Conservation (phyloP, 2,888 invertebrate species). For the Halocaridina rubra region DNA sequence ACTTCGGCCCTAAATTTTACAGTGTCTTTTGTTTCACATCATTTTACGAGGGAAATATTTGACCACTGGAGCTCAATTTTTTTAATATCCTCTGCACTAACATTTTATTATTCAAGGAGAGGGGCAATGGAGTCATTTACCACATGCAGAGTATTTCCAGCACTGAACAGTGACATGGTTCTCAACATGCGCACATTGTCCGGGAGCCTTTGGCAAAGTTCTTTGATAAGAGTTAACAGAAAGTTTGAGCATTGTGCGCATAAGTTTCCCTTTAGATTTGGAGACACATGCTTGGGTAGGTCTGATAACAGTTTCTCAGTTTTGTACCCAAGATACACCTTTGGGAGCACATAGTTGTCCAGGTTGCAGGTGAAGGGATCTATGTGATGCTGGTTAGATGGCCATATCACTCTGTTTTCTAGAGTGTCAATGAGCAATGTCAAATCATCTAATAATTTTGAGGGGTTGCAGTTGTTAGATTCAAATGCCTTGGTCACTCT, state of each 20-base stretch:
- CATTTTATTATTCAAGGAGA: constrained; percentile 1
- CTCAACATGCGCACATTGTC: not conserved
- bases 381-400: constrained; percentile 7
- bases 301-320: constrained; percentile 2
- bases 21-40: not conserved
- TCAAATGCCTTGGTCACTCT: constrained; percentile 29
- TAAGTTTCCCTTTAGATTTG: not conserved
- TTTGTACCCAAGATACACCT: not conserved
- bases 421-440: not conserved
- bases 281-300: not conserved
- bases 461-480: no score
- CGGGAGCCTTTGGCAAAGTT: constrained; percentile 9
- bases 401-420: constrained; percentile 13
- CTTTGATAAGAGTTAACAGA: not conserved
- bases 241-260: not conserved
- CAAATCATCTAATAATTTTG: constrained; percentile 8
- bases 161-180: constrained; percentile 8
- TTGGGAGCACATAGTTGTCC: not conserved
- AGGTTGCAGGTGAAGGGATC: constrained; percentile 28
- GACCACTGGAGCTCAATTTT: constrained; percentile 15
- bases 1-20: constrained; percentile 3
- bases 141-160: constrained; percentile 1
- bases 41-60: constrained; percentile 3
- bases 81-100: not conserved
- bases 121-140: constrained; percentile 11